Evolutionary conservation across 2,797 vertebrate species (phyloP).

Genomic region (Gila robusta): DNA sequence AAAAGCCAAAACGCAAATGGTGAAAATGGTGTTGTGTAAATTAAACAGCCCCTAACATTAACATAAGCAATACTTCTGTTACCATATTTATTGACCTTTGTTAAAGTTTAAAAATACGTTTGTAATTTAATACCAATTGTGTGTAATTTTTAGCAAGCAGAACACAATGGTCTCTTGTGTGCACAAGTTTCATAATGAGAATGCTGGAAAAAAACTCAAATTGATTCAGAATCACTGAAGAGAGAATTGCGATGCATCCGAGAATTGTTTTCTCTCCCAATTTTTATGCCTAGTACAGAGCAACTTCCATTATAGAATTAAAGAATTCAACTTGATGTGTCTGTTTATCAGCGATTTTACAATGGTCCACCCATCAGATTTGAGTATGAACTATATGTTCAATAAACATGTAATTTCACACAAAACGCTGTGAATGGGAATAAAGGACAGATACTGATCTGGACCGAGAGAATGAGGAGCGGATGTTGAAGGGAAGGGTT

Average conservation of each 20-base stretch:
- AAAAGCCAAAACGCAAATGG: too few relatives aligned
- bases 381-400: background rate
- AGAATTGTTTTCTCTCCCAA: background rate
- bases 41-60: too few relatives aligned
- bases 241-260: background rate
- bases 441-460: background rate
- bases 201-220: background rate
- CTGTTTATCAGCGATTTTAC: background rate
- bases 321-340: background rate
- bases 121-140: too few relatives aligned
- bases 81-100: too few relatives aligned
- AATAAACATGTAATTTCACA: background rate
- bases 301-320: background rate
- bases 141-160: too few relatives aligned
- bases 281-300: background rate
- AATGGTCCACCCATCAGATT: background rate
- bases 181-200: too few relatives aligned
- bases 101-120: too few relatives aligned
- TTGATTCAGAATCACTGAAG: background rate
- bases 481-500: conserved; percentile 27
- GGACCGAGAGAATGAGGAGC: background rate
- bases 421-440: background rate
- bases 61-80: too few relatives aligned
- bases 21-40: too few relatives aligned
- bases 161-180: background rate